Conservation (phyloP, 2,888 invertebrate species). For the Cybosia mesomella region DNA sequence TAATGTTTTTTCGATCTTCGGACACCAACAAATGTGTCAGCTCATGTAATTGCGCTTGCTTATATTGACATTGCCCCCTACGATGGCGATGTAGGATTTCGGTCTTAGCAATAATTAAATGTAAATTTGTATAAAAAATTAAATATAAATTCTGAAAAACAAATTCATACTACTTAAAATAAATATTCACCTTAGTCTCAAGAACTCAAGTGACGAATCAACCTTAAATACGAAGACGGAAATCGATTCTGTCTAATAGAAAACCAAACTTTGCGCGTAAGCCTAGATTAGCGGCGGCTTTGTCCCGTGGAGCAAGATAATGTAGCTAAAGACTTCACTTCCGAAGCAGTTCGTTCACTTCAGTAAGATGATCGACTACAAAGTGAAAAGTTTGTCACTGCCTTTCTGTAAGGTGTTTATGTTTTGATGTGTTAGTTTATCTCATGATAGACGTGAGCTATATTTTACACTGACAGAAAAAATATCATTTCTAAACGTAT, state of each 20-base stretch:
- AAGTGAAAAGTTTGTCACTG: constrained; percentile 38
- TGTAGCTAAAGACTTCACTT: constrained; percentile 58
- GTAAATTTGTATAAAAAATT: too few relatives aligned
- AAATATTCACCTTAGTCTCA: constrained; percentile 25
- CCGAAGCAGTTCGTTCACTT: constrained; percentile 42
- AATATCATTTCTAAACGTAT: not conserved
- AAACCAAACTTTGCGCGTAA: constrained; percentile 60
- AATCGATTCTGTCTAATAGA: constrained; percentile 58
- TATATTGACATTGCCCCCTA: too few relatives aligned
- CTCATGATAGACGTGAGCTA: not conserved
- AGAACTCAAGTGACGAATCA: constrained; percentile 38
- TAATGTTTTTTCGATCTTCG: too few relatives aligned
- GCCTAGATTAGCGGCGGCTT: constrained; percentile 62
- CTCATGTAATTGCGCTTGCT: too few relatives aligned
- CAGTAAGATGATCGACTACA: constrained; percentile 39
- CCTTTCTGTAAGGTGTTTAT: constrained; percentile 18
- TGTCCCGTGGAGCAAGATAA: constrained; percentile 60
- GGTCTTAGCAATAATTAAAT: too few relatives aligned
- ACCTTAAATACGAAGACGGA: constrained; percentile 41
- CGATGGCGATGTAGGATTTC: too few relatives aligned
- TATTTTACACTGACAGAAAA: not conserved
- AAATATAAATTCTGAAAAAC: too few relatives aligned
- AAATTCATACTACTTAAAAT: constrained; percentile 12
- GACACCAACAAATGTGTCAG: too few relatives aligned
- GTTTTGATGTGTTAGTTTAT: not conserved